A percentile compares a stretch with the other conserved stretches of the same genome.
Conservation (phyloP, 2,888 invertebrate genomes). For the Tipula unca region DNA sequence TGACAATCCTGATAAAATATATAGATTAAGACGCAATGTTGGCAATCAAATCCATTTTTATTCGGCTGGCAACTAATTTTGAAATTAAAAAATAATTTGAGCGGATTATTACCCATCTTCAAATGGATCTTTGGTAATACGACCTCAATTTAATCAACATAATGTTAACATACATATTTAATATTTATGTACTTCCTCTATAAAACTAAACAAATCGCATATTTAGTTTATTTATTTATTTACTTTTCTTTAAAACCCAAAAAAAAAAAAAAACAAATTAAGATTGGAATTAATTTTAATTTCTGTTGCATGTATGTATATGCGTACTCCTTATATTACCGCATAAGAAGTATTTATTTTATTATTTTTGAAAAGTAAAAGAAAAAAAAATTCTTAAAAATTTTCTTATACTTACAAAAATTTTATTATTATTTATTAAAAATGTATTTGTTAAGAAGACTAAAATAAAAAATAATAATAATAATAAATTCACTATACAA, state of each 20-base stretch:
- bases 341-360: not conserved
- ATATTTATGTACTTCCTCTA: not conserved
- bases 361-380: not conserved
- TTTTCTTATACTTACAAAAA: not conserved
- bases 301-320: not conserved
- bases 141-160: not conserved
- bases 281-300: not conserved
- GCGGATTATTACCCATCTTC: not conserved
- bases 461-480: not conserved
- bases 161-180: too few species aligned
- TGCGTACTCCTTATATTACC: not conserved
- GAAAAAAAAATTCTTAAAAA: not conserved
- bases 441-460: slow-evolving; percentile 18
- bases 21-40: not conserved
- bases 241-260: not conserved
- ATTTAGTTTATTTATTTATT: not conserved
- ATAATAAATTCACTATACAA: slow-evolving; percentile 15
- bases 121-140: not conserved
- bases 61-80: not conserved
- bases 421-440: slow-evolving; percentile 8
- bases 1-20: not conserved
- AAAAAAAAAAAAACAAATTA: not conserved
- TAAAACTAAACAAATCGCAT: not conserved
- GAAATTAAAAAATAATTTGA: not conserved
- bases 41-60: not conserved